A percentile compares a stretch with the other conserved stretches of the same genome.
phyloP scores from a whole-genome alignment of 92 coral and sea anemone species.

The Diadumene lineata region DNA sequence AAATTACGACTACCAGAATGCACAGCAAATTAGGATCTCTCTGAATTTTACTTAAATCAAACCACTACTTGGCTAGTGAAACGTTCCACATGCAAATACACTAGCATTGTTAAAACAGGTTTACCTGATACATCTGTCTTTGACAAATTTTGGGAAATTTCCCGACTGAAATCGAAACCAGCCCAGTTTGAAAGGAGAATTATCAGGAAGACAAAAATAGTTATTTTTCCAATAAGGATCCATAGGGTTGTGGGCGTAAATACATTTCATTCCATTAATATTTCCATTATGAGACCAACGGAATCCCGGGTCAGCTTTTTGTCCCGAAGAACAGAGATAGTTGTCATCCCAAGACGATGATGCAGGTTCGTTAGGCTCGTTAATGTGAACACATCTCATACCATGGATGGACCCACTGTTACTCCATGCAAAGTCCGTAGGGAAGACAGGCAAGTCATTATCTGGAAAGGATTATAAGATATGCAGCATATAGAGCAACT shows the following conservation, averaged over 20 bases:
- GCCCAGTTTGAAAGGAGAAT: slow-evolving; percentile 34
- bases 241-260: slow-evolving; percentile 25
- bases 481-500: not conserved
- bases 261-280: slow-evolving; percentile 39
- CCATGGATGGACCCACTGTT: slow-evolving; percentile 35
- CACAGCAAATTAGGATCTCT: no score
- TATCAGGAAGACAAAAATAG: slow-evolving; percentile 29
- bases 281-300: slow-evolving; percentile 45
- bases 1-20: no score
- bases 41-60: no score
- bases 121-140: slow-evolving; percentile 1
- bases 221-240: slow-evolving; percentile 41
- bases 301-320: slow-evolving; percentile 50
- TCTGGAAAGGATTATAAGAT: not conserved
- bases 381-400: slow-evolving; percentile 61
- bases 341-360: slow-evolving; percentile 47
- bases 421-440: slow-evolving; percentile 65
- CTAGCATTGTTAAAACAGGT: not conserved
- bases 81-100: no score
- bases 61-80: no score
- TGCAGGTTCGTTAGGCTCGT: slow-evolving; percentile 47
- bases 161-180: slow-evolving; percentile 12
- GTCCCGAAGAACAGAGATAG: slow-evolving; percentile 56
- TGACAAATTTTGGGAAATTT: not conserved
- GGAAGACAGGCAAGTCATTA: slow-evolving; percentile 39